Percentiles rank a stretch among this genome's conserved stretches.
Evolutionary conservation across 2,888 invertebrate species (phyloP).

Genomic region (Chromoteleia sp.): DNA sequence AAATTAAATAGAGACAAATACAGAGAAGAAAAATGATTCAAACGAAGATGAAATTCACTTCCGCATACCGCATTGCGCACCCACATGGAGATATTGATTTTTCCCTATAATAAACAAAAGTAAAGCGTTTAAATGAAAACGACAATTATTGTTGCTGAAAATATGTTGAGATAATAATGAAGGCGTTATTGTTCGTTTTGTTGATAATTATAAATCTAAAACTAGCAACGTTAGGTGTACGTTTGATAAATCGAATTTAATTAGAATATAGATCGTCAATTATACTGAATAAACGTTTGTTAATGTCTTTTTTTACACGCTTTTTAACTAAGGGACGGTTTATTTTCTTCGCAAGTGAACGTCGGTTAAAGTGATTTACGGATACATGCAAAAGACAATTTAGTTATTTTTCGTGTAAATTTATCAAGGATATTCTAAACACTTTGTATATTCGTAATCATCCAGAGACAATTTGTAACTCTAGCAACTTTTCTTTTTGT

Average conservation of each 20-base stretch:
- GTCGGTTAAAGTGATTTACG: slow-evolving; percentile 10
- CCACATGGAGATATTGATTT: slow-evolving; percentile 20
- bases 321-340: slow-evolving; percentile 33
- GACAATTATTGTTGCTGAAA: slow-evolving; percentile 49
- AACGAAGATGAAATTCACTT: slow-evolving; percentile 10
- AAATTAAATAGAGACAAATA: neutral
- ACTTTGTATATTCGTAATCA: slow-evolving; percentile 34
- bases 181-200: slow-evolving; percentile 54
- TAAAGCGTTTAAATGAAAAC: slow-evolving; percentile 16
- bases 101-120: slow-evolving; percentile 13
- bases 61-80: neutral
- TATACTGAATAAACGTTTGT: slow-evolving; percentile 55
- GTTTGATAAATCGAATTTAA: slow-evolving; percentile 63
- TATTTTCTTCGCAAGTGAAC: slow-evolving; percentile 4
- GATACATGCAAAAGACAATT: neutral
- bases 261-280: slow-evolving; percentile 62
- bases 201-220: slow-evolving; percentile 42
- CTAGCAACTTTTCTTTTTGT: slow-evolving; percentile 11
- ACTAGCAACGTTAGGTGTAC: slow-evolving; percentile 50
- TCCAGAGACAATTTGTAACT: neutral
- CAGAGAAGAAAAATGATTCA: neutral
- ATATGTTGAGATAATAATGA: slow-evolving; percentile 36
- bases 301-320: slow-evolving; percentile 46
- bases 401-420: neutral
- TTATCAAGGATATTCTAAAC: neutral